Base-by-base conservation (phyloP, 2,888 invertebrate genomes). In the Drosophila trichaetosa region DNA sequence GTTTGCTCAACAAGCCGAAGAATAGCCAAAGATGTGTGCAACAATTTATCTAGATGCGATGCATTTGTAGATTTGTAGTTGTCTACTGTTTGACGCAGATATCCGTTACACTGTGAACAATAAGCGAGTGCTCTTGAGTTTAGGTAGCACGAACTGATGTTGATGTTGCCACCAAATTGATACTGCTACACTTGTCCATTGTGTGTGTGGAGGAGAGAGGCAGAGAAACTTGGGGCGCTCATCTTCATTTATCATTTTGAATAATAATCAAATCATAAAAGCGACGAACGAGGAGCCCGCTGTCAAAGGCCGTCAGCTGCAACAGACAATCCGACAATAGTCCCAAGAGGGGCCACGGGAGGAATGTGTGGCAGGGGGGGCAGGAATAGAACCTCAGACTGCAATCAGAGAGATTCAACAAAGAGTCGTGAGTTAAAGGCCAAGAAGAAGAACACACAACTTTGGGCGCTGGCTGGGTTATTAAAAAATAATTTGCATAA, bases 401-500 rank as follows among this genome's bases (percentile, higher is more conserved):
- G 80, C 75, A 79, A 81, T 71, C 82, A 82, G 79, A 42, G 76
- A 36, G 73, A 38, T 60, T 66, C 58, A 46, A 67, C 60, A 67
- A 76, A 72, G 59, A 69, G 60, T 68, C 62, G 42, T 38, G 36
- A 24, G 36, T 2, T n/a, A 52, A 13, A n/a, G n/a, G 27, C 18
- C 40, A 24, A 29, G 48, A 68, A 56, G 52, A 52, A 36, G 48
- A 48, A 21, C 18, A 56, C 34, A 40, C 53, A 57, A 42, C 48
- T 42, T 54, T 56, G 51, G 46, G 46, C 21, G 8, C 7, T 16
- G 16, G 8, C 24, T 24, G 24, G 80, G 91, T 87, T 91, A 91
- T 91, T 91, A 91, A 91, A 91, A 91, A 84, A 87, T 76, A 84
- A 91, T 91, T 91, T 91, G 91, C 91, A 91, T 91, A 91, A 87